Percentiles rank a stretch among this genome's conserved stretches.
phyloP scores from a whole-genome alignment of 2,113 vertebrate species.

The Zingel zingel region DNA sequence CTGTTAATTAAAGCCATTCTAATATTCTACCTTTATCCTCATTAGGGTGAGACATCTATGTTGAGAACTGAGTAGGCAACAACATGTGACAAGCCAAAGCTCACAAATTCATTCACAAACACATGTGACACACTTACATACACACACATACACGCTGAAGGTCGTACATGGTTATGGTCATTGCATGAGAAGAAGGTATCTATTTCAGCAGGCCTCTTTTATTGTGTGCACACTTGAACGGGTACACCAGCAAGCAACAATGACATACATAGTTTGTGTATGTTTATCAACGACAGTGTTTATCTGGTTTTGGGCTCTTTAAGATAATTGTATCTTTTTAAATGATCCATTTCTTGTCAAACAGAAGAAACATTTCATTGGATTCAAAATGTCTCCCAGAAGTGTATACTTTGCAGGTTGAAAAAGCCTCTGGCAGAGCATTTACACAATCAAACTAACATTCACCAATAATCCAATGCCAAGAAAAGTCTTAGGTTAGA shows the following conservation, averaged over 20 bases:
- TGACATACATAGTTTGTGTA: neutral
- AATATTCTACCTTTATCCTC: conserved; percentile 69
- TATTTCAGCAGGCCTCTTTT: conserved; percentile 56
- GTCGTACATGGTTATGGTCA: conserved; percentile 55
- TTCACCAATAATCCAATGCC: neutral
- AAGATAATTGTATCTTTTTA: neutral
- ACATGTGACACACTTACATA: conserved; percentile 40
- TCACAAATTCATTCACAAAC: conserved; percentile 39
- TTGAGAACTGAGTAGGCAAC: conserved; percentile 11
- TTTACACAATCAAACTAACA: neutral
- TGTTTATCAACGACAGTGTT: neutral
- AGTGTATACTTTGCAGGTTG: neutral
- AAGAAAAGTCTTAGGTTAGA: neutral
- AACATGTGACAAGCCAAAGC: conserved; percentile 35
- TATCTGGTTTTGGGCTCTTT: neutral
- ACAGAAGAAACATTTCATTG: neutral
- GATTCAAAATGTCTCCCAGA: neutral
- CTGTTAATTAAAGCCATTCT: conserved; percentile 61
- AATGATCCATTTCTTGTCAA: neutral
- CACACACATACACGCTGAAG: conserved; percentile 48
- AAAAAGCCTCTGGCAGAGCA: neutral
- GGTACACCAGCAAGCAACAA: neutral
- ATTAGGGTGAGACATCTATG: conserved; percentile 51
- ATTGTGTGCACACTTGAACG: conserved; percentile 7
- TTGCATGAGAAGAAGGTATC: conserved; percentile 63